Percentiles rank a stretch among this genome's conserved stretches.
phyloP scores from a whole-genome alignment of 2,888 invertebrate species.

The Thysanoteuthis rhombus region DNA sequence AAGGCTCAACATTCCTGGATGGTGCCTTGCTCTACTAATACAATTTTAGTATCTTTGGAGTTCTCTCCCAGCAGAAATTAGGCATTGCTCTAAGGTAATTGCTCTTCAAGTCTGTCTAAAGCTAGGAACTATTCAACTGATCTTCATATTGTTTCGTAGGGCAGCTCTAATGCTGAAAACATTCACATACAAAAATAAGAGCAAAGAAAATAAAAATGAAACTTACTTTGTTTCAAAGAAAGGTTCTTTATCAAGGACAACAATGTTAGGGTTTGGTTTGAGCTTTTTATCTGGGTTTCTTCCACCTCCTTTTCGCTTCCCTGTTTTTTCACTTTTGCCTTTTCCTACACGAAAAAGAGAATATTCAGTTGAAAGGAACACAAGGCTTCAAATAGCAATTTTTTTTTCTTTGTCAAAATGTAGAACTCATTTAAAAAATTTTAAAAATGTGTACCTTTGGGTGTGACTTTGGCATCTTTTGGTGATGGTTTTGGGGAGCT shows the following conservation, averaged over 20 bases:
- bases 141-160: background rate
- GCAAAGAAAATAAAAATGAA: background rate
- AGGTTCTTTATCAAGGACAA: conserved; percentile 66
- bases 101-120: too few relatives aligned
- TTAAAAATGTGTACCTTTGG: background rate
- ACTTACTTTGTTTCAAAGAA: conserved; percentile 67
- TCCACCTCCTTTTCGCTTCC: conserved; percentile 18
- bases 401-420: background rate
- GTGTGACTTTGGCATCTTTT: conserved; percentile 28
- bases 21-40: too few relatives aligned
- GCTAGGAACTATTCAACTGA: too few relatives aligned
- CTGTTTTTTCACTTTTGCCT: conserved; percentile 27
- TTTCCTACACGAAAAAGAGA: background rate
- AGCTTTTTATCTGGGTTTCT: conserved; percentile 57
- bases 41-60: too few relatives aligned
- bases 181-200: background rate
- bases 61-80: too few relatives aligned
- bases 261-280: conserved; percentile 65
- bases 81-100: too few relatives aligned
- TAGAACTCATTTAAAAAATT: background rate
- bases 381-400: background rate
- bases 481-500: conserved; percentile 26
- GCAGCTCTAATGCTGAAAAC: background rate
- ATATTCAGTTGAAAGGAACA: background rate
- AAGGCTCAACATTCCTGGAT: too few relatives aligned